These are phyloP conservation scores for Xiphophorus maculatus DNA, from an alignment of 2,113 vertebrate species.

Conservation along the genomic window DNA sequence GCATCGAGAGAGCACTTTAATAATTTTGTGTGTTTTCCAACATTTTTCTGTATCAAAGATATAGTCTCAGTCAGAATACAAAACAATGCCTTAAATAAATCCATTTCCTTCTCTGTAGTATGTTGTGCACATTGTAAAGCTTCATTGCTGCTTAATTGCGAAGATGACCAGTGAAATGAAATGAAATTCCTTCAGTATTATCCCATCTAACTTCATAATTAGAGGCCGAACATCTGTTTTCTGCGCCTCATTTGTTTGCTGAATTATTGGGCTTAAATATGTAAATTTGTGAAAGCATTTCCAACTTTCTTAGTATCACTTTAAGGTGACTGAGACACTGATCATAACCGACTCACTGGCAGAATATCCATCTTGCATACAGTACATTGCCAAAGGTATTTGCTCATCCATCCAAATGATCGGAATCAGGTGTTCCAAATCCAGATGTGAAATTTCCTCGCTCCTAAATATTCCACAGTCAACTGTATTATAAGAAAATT, in stretches of 20 bases:
- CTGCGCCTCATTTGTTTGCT: not conserved
- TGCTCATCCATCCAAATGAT: too few species aligned
- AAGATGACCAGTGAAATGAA: too few species aligned
- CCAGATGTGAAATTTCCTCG: too few species aligned
- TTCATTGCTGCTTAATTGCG: too few species aligned
- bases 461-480: too few species aligned
- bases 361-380: too few species aligned
- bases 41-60: not conserved
- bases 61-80: not conserved
- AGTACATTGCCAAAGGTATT: too few species aligned
- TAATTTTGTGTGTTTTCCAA: not conserved
- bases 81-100: not conserved
- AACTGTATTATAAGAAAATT: too few species aligned
- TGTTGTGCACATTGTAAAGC: not conserved
- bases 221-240: not conserved
- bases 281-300: not conserved
- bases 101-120: not conserved
- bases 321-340: not conserved
- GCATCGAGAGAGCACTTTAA: slow-evolving; percentile 37
- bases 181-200: not conserved
- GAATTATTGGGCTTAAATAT: not conserved
- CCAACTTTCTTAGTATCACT: not conserved
- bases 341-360: not conserved
- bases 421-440: too few species aligned
- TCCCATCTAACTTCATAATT: not conserved